phyloP scores from a whole-genome alignment of 2,888 invertebrate species.

The Ornithoptera alexandrae region DNA sequence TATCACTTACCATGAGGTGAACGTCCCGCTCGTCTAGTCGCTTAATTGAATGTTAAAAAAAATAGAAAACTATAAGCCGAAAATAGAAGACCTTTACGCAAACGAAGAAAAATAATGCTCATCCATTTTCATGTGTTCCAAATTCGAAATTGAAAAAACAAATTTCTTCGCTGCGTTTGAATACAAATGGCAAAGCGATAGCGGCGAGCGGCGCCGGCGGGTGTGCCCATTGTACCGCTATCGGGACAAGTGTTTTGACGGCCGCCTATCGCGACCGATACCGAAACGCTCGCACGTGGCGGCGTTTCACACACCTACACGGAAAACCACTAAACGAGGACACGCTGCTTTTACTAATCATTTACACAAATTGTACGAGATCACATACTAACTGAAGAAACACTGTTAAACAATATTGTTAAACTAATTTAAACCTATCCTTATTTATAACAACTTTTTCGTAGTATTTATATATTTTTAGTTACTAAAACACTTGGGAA shows the following conservation, averaged over 20 bases:
- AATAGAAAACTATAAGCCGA: neutral
- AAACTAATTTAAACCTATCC: neutral
- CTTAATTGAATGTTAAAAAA: no score
- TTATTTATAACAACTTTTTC: neutral
- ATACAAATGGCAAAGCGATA: conserved; percentile 52
- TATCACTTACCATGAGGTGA: no score
- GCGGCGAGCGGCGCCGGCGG: conserved; percentile 29
- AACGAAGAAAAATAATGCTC: conserved; percentile 3
- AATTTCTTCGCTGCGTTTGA: conserved; percentile 57
- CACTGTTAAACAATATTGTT: neutral
- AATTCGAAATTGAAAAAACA: conserved; percentile 43
- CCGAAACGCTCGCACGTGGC: conserved; percentile 36
- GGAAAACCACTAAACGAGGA: conserved; percentile 39
- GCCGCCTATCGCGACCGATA: conserved; percentile 48
- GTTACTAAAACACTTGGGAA: no score
- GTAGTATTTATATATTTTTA: neutral
- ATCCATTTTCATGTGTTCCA: conserved; percentile 29
- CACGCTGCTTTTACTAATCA: conserved; percentile 18
- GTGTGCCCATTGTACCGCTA: conserved; percentile 49
- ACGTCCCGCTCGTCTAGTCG: no score
- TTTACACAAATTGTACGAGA: conserved; percentile 2
- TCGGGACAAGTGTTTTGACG: conserved; percentile 51
- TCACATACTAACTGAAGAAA: neutral
- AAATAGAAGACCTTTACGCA: neutral
- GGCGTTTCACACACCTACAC: conserved; percentile 32